phyloP scores from a whole-genome alignment of 2,113 vertebrate genomes.

The Callorhinus ursinus region DNA sequence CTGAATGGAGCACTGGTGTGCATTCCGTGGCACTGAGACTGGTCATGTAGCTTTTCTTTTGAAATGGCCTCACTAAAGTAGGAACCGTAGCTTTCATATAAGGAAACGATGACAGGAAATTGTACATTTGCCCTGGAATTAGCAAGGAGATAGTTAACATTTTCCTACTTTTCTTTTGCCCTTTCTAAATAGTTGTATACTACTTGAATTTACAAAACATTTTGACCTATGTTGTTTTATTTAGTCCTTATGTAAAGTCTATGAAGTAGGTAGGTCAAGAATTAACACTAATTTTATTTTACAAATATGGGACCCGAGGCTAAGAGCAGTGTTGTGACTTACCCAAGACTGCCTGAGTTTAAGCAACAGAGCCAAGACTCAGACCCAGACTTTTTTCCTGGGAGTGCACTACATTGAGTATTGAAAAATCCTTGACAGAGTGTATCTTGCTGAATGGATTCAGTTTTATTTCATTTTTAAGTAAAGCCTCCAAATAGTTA shows the following conservation, averaged over 20 bases:
- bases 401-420: background rate
- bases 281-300: constrained; percentile 31
- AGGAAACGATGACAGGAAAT: background rate
- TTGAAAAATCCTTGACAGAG: background rate
- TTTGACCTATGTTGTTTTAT: background rate
- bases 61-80: background rate
- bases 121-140: background rate
- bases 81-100: background rate
- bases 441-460: background rate
- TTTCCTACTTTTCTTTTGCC: background rate
- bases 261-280: background rate
- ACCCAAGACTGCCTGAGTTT: background rate
- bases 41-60: background rate
- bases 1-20: background rate
- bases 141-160: background rate
- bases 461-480: constrained; percentile 52
- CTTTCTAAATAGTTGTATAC: background rate
- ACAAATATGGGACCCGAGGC: background rate
- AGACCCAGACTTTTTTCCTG: background rate
- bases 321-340: background rate
- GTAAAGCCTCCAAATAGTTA: constrained; percentile 37
- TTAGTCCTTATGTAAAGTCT: background rate
- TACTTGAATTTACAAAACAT: background rate
- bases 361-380: background rate
- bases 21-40: background rate